Base-by-base conservation (phyloP, 2,113 vertebrate species). In the Sapayoa aenigma region DNA sequence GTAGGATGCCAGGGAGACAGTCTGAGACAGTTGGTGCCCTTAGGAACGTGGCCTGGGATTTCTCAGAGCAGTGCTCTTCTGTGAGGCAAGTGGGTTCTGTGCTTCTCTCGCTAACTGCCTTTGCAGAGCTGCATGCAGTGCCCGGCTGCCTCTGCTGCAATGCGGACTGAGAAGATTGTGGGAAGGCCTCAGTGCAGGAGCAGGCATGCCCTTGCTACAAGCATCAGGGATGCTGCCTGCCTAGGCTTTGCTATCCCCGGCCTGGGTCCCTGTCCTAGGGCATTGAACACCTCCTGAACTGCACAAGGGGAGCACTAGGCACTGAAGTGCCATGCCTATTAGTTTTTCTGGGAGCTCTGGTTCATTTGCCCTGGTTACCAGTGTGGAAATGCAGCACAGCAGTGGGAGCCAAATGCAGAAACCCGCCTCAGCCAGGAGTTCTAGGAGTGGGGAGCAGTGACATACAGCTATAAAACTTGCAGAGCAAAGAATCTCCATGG, bases 271-370 rank as follows among this genome's bases (percentile, higher is more conserved):
- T 68, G 0, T 44, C 15, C 18, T 11, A 35, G 9, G 37, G 14
- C 14, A 80, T 56, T 66, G 58, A 65, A 50, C 31, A 39, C 14
- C 65, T 81, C 24, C n/a, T 53, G 67, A 83, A 20, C 5, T 0
- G 1, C 24, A 9, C 5, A 6, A 9, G 8, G 16, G 21, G 31
- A 74, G 24, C 7, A 6, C 67, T 50, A 75, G 60, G 12, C 62
- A 23, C 37, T 0, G 0, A 24, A 22, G 5, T 74, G 46, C 25
- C 0, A 1, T 31, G 22, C 7, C 22, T 65, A 0, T 42, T 7
- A 1, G 14, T 74, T 47, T 81, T 79, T 65, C 14, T 59, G 52
- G 42, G 47, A 81, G 22, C 44, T 87, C 47, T n/a, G 80, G 28
- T 75, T 82, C 84, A 41, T 68, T 47, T 89, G 39, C 24, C n/a